phyloP scores from a whole-genome alignment of 2,888 invertebrate species.

The Tribolium freemani region DNA sequence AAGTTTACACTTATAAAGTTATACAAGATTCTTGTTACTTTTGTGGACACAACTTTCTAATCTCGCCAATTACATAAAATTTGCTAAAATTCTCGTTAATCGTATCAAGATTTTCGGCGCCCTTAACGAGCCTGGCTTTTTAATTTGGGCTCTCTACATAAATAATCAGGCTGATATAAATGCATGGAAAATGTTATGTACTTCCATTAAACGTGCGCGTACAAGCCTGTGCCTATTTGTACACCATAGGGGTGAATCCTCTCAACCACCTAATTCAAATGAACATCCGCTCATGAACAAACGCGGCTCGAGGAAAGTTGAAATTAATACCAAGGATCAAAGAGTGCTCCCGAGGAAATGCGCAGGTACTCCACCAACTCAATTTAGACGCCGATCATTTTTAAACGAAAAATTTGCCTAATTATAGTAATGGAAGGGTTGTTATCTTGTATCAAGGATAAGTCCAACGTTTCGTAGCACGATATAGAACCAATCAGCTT shows the following conservation, averaged over 20 bases:
- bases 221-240: slow-evolving; percentile 30
- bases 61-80: not conserved
- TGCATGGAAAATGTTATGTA: slow-evolving; percentile 41
- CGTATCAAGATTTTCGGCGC: too few species aligned
- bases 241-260: slow-evolving; percentile 23
- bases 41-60: not conserved
- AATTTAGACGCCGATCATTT: too few species aligned
- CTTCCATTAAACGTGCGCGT: slow-evolving; percentile 19
- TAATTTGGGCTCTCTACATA: slow-evolving; percentile 8
- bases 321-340: slow-evolving; percentile 50
- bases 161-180: slow-evolving; percentile 42
- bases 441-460: slow-evolving; percentile 2
- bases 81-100: too few species aligned
- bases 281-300: slow-evolving; percentile 47
- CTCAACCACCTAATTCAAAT: slow-evolving; percentile 46
- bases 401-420: not conserved
- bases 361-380: too few species aligned
- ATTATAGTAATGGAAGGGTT: slow-evolving; percentile 12
- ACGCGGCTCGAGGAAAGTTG: slow-evolving; percentile 45
- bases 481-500: slow-evolving; percentile 15
- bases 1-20: slow-evolving; percentile 3
- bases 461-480: not conserved
- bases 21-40: not conserved
- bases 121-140: too few species aligned
- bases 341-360: slow-evolving; percentile 19